Conservation (phyloP, 1,140 invertebrate species). For the Oppia nitens region DNA sequence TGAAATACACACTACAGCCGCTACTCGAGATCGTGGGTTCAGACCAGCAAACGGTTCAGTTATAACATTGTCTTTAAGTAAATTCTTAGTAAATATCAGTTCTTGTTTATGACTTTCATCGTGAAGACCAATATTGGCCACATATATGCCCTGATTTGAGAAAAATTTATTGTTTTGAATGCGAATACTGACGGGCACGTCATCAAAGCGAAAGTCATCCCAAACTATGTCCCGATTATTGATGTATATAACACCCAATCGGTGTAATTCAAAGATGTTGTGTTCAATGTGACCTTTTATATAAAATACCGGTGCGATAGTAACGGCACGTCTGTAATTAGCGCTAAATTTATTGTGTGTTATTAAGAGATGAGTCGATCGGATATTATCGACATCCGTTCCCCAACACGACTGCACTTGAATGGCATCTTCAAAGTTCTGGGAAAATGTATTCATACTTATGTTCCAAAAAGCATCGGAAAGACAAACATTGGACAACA, state of each 20-base stretch:
- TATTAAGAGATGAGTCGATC: conserved; percentile 45
- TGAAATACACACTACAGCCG: conserved; percentile 72
- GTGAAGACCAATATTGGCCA: conserved; percentile 66
- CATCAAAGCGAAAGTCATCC: conserved; percentile 22
- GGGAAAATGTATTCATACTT: conserved; percentile 64
- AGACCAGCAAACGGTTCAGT: conserved; percentile 65
- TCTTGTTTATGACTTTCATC: conserved; percentile 63
- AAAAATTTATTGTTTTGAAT: conserved; percentile 78
- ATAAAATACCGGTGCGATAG: conserved; percentile 67
- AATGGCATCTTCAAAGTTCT: conserved; percentile 51
- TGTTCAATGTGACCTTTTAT: conserved; percentile 52
- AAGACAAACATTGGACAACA: conserved; percentile 44
- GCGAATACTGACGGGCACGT: conserved; percentile 41
- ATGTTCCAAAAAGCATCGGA: conserved; percentile 48
- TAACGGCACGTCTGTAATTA: conserved; percentile 49
- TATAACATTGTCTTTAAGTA: conserved; percentile 65
- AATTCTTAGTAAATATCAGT: conserved; percentile 72
- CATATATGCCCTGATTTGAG: conserved; percentile 67
- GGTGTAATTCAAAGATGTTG: conserved; percentile 67
- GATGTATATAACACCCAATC: conserved; percentile 64
- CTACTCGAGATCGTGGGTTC: conserved; percentile 66
- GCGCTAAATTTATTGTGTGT: conserved; percentile 62
- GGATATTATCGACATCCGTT: conserved; percentile 18
- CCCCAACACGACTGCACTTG: conserved; percentile 61
- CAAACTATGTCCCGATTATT: conserved; percentile 50